Evolutionary conservation across 1,140 invertebrate species (phyloP).

Genomic region (Coenobita brevimanus): DNA sequence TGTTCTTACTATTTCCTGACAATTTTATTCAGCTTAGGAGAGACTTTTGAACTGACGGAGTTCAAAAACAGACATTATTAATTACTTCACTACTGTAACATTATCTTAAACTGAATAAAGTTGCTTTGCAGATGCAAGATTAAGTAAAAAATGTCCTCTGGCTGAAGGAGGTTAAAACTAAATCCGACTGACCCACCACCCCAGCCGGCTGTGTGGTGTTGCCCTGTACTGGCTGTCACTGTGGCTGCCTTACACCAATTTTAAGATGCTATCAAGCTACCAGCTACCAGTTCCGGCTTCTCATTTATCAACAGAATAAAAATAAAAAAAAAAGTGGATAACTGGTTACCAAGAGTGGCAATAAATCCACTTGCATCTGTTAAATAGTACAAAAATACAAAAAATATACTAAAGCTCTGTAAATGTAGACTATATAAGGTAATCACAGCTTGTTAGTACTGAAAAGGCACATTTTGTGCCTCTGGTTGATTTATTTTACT

Average conservation of each 20-base stretch:
- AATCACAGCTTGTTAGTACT: conserved; percentile 65
- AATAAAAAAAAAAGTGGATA: conserved; percentile 16
- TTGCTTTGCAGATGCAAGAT: too few relatives aligned
- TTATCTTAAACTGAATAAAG: too few relatives aligned
- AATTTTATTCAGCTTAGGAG: too few relatives aligned
- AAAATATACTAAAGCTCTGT: conserved; percentile 68
- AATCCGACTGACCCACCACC: too few relatives aligned
- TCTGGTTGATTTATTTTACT: conserved; percentile 44
- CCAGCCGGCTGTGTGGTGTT: too few relatives aligned
- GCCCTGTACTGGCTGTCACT: not conserved
- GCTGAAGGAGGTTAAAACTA: too few relatives aligned
- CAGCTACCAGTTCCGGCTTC: conserved; percentile 35
- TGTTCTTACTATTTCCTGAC: too few relatives aligned
- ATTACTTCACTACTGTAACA: too few relatives aligned
- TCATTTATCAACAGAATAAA: conserved; percentile 39
- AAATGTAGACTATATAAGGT: conserved; percentile 67
- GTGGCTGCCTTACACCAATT: not conserved
- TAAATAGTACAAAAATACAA: conserved; percentile 67
- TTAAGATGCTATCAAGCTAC: too few relatives aligned
- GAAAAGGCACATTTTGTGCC: conserved; percentile 62
- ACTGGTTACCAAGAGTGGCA: conserved; percentile 10
- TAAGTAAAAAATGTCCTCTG: too few relatives aligned
- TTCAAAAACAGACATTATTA: too few relatives aligned
- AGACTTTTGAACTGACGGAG: too few relatives aligned
- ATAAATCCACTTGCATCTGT: conserved; percentile 30